Evolutionary conservation across 1,140 invertebrate species (phyloP).

Genomic region (Vanessa tameamea): DNA sequence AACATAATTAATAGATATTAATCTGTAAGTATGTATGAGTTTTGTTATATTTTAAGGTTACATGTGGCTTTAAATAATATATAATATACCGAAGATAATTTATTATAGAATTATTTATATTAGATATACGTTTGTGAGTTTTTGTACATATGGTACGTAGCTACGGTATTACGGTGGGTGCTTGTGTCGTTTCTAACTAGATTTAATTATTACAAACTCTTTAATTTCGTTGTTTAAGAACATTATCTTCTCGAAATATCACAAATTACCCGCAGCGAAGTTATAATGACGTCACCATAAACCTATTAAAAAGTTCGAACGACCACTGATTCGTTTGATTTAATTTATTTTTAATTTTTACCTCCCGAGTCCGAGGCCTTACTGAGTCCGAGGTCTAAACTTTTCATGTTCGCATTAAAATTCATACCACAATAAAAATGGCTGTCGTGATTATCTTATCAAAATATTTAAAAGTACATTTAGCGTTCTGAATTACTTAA

Average conservation of each 20-base stretch:
- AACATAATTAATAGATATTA: neutral
- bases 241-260: neutral
- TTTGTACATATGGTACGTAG: too few relatives aligned
- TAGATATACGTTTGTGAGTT: too few relatives aligned
- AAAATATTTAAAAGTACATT: conserved; percentile 62
- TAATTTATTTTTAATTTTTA: conserved; percentile 26
- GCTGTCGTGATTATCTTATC: conserved; percentile 48
- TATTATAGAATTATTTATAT: too few relatives aligned
- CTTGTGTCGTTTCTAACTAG: too few relatives aligned
- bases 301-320: conserved; percentile 16
- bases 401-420: conserved; percentile 36
- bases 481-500: conserved; percentile 64
- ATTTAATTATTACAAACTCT: neutral
- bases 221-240: neutral
- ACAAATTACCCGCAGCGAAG: conserved; percentile 9
- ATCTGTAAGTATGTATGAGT: neutral
- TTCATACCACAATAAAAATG: conserved; percentile 43
- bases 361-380: neutral
- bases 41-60: neutral
- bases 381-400: conserved; percentile 1
- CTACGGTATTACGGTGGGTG: too few relatives aligned
- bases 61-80: neutral
- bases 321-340: conserved; percentile 14
- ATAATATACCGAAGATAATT: neutral
- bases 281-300: conserved; percentile 13